Percentiles rank a stretch among this genome's conserved stretches.
Evolutionary conservation across 2,113 vertebrate species (phyloP).

Genomic region (Guaruba guarouba): DNA sequence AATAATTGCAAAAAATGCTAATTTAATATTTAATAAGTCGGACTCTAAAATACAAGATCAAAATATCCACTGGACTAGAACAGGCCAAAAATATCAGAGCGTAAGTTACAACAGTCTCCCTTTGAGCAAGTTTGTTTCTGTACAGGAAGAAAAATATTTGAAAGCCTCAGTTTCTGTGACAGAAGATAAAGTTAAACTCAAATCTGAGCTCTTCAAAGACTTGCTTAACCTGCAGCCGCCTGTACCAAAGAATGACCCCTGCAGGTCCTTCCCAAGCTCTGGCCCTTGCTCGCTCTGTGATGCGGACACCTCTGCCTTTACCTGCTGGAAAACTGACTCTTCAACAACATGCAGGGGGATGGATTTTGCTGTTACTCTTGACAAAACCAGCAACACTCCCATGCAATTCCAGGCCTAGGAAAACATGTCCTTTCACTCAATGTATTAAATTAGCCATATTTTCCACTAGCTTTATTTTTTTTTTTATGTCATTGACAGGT

Average conservation of each 20-base stretch:
- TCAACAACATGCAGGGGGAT: neutral
- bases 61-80: neutral
- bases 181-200: neutral
- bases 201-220: neutral
- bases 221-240: neutral
- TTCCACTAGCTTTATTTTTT: neutral
- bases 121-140: neutral
- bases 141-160: neutral
- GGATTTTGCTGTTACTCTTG: neutral
- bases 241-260: neutral
- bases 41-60: neutral
- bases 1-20: slow-evolving; percentile 14
- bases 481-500: neutral
- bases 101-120: neutral
- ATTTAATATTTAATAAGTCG: neutral
- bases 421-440: neutral
- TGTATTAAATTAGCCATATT: neutral
- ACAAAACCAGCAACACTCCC: neutral
- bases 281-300: fast-evolving
- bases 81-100: neutral
- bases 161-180: neutral
- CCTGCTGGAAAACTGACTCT: neutral
- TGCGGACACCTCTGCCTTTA: neutral
- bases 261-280: neutral
- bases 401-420: neutral